phyloP scores from a whole-genome alignment of 2,113 vertebrate genomes.

The Chaenogobius annularis region DNA sequence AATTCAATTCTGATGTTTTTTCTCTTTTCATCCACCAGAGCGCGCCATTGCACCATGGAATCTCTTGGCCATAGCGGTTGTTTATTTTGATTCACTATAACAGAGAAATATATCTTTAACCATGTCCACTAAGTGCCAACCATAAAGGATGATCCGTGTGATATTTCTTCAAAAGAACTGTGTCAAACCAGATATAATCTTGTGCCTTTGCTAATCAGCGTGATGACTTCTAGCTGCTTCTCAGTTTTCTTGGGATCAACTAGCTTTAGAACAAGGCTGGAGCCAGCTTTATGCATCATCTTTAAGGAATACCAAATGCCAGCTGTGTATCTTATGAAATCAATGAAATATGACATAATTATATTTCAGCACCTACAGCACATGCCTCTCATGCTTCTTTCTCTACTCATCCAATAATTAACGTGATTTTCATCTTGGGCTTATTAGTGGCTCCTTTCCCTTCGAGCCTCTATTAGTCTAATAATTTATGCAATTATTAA shows the following conservation, averaged over 20 bases:
- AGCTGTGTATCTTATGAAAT: slow-evolving; percentile 23
- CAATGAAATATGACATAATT: slow-evolving; percentile 4
- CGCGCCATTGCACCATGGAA: slow-evolving; percentile 38
- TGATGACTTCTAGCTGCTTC: slow-evolving; percentile 52
- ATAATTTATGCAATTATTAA: slow-evolving; percentile 45
- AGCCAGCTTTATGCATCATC: not conserved
- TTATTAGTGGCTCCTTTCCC: slow-evolving; percentile 53
- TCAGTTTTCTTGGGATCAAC: slow-evolving; percentile 53
- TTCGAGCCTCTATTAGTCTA: slow-evolving; percentile 20
- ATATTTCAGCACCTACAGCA: slow-evolving; percentile 11
- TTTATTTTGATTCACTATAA: not conserved
- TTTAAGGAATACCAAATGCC: slow-evolving; percentile 11
- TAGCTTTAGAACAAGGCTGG: slow-evolving; percentile 26
- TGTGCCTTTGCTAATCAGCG: slow-evolving; percentile 41
- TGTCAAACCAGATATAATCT: slow-evolving; percentile 20
- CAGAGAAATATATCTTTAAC: not conserved
- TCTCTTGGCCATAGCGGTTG: not conserved
- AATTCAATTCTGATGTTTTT: not conserved
- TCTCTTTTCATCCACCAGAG: slow-evolving; percentile 55
- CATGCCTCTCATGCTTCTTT: slow-evolving; percentile 8
- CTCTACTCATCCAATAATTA: slow-evolving; percentile 51
- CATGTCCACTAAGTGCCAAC: too few relatives aligned
- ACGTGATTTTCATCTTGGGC: slow-evolving; percentile 62
- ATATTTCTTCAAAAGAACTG: not conserved
- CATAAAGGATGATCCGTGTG: too few relatives aligned